Evolutionary conservation across 1,140 invertebrate species (phyloP), one percentile per base, ranked within the genome.

Genomic region (Drosophila carrolli): DNA sequence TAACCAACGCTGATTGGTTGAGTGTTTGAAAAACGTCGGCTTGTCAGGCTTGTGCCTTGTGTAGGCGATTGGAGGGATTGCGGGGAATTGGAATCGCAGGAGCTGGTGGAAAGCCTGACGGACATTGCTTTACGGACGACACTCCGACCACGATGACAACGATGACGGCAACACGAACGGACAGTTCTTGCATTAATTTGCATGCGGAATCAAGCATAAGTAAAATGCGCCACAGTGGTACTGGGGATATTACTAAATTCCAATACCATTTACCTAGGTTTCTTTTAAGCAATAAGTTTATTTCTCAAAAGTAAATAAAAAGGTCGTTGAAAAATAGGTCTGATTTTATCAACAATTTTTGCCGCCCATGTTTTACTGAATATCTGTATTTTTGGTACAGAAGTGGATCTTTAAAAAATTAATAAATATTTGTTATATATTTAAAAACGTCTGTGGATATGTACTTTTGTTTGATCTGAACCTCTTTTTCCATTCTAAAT

Each of bases 1-100:
- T 89, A 89, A 89, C 84, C 80, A 89, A 75, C 85, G 80, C 84
- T 89, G 84, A 89, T 89, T 89, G 84, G 83, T 83, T 83, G 83
- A 89, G 83, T 86, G 83, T 83, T 88, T 75, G 83, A 66, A 48
- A 84, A 85, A 85, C 70, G 68, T 68, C 59, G 67, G 71, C 62
- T 78, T 58, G 58, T 50, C 56, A 37, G 60, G 56, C 38, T 56
- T 66, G 32, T 27, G 32, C 38, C 59, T 32, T 53, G 37, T 43
- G 19, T 10, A n/a, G 46, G 48, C n/a, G 48, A 14, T 48, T n/a
- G 48, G 40, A 55, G n/a, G 16, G 13, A 8, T 16, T 8, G 29
- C 13, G n/a, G 27, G 54, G 13, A 40, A n/a, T 32, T 7, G 61
- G 11, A 44, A n/a, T 13, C 37, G 55, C 40, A 44, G 61, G 41